These are phyloP conservation scores for Acleris literana DNA, from an alignment of 2,888 invertebrate genomes.

Conservation along the genomic window DNA sequence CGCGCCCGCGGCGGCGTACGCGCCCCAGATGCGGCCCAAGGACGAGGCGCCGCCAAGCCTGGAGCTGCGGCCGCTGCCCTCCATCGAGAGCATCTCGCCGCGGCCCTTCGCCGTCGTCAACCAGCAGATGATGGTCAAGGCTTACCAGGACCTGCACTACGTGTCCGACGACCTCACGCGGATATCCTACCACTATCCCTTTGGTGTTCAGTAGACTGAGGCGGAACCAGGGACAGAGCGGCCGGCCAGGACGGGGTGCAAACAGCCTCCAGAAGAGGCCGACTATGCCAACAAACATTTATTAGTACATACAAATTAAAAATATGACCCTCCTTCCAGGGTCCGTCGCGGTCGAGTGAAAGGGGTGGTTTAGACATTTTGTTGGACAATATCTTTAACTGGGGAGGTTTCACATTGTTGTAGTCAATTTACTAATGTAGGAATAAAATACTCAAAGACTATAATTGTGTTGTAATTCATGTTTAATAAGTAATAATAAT, in stretches of 20 bases:
- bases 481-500: background rate
- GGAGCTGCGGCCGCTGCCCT: slow-evolving; percentile 72
- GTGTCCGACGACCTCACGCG: slow-evolving; percentile 73
- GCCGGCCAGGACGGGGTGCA: no score
- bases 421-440: slow-evolving; percentile 1
- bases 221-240: no score
- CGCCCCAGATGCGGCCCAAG: slow-evolving; percentile 65
- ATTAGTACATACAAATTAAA: background rate
- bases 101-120: slow-evolving; percentile 75
- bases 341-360: no score
- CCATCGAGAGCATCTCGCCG: slow-evolving; percentile 78
- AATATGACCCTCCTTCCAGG: background rate
- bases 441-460: background rate
- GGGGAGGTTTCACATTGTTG: background rate
- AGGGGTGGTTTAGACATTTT: background rate
- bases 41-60: slow-evolving; percentile 65
- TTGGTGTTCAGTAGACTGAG: slow-evolving; percentile 66
- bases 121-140: slow-evolving; percentile 81
- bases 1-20: slow-evolving; percentile 63
- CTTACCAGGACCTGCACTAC: slow-evolving; percentile 76
- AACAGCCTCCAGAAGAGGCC: no score
- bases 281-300: background rate
- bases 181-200: slow-evolving; percentile 77
- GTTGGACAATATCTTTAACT: background rate
- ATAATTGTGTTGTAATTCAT: background rate